Evolutionary conservation across 2,888 invertebrate species (phyloP).

Genomic region (Melitaea athalia): DNA sequence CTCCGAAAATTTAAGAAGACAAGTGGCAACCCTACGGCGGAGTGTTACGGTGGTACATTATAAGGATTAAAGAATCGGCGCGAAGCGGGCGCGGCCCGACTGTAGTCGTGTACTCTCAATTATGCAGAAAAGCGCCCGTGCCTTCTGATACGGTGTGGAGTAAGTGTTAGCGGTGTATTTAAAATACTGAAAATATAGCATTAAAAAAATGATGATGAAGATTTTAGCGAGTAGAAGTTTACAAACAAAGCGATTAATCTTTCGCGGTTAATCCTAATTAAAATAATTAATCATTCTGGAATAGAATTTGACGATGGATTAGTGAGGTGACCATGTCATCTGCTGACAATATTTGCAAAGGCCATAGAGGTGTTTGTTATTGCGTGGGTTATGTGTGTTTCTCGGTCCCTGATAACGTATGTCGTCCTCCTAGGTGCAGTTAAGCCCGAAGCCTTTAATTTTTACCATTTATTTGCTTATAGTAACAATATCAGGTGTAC

Average conservation of each 20-base stretch:
- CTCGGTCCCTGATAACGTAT: no score
- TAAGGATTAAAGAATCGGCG: slow-evolving; percentile 37
- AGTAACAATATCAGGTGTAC: not conserved
- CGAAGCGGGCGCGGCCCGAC: slow-evolving; percentile 20
- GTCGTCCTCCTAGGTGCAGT: no score
- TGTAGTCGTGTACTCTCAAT: slow-evolving; percentile 31
- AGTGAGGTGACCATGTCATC: no score
- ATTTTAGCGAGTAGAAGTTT: no score
- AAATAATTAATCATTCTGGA: no score
- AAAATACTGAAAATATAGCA: not conserved
- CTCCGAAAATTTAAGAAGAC: not conserved
- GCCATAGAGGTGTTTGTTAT: no score
- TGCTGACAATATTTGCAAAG: no score
- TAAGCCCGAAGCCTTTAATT: no score
- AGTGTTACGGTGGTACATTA: slow-evolving; percentile 35
- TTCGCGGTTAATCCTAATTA: no score
- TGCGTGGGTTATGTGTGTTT: no score
- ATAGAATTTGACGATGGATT: no score
- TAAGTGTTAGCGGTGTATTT: not conserved
- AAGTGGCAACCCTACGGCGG: slow-evolving; percentile 14
- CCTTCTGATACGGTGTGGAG: slow-evolving; percentile 1
- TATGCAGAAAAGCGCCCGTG: slow-evolving; percentile 36
- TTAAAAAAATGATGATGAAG: not conserved
- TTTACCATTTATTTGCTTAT: not conserved
- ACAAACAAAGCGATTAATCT: no score